Base-by-base conservation (phyloP, 2,113 vertebrate genomes). In the Empidonax traillii region DNA sequence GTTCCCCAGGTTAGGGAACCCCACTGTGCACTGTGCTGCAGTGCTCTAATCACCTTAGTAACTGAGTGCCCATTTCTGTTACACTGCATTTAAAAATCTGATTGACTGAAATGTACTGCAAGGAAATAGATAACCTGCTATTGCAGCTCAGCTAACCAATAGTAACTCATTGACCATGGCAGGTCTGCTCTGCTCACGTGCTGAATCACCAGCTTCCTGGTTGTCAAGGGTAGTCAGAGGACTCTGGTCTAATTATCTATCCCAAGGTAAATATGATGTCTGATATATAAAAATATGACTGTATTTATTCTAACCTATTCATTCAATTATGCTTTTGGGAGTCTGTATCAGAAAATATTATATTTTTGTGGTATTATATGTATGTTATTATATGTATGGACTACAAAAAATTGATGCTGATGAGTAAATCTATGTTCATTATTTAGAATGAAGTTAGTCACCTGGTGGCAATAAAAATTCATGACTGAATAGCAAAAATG, bases 401-500 rank as follows among this genome's bases (percentile, higher is more conserved):
- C 21, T 55, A 51, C 33, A 67, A 20, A 77, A 53, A 53, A 25
- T 28, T 49, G 23, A 75, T 35, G 14, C 11, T 85, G 35, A 85
- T 59, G 13, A 51, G 27, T 79, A 52, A 73, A 37, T 62, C 30
- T 33, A 7, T n/a, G 30, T 69, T 75, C 7, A 21, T 88, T 83
- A 58, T 81, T 49, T n/a, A 66, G 22, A n/a, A 35, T 53, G 56
- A 94, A 81, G 51, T 84, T 51, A 68, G 73, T 93, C 24, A 67
- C 28, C 37, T 75, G 35, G 13, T 52, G 14, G 6, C 31, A 53
- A 83, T 24, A 86, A 85, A 78, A 75, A 41, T 61, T 18, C 19
- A 52, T 44, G 41, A 49, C n/a, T 71, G n/a, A 80, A 71, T 55
- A 93, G 89, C 25, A 94, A 84, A 81, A 79, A 81, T 66, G 19